A percentile compares a stretch with the other conserved stretches of the same genome.
These are phyloP conservation scores for Sander lucioperca DNA, from an alignment of 2,113 vertebrate genomes.

Conservation along the genomic window DNA sequence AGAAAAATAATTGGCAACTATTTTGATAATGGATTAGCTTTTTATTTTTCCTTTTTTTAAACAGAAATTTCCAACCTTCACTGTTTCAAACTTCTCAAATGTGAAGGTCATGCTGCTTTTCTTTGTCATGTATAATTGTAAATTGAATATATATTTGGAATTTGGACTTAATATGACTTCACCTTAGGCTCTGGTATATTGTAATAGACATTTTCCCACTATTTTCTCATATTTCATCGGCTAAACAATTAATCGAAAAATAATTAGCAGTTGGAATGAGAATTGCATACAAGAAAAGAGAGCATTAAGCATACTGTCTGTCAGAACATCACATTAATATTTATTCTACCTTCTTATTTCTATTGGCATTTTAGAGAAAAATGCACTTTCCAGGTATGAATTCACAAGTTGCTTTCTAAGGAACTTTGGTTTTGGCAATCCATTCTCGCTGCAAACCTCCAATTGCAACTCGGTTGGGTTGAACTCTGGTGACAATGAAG, in stretches of 20 bases:
- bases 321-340: background rate
- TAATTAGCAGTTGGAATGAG: background rate
- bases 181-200: background rate
- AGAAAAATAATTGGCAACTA: too few species aligned
- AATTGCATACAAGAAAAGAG: too few species aligned
- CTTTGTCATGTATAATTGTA: background rate
- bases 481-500: constrained; percentile 25
- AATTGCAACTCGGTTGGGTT: constrained; percentile 1
- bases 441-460: constrained; percentile 9
- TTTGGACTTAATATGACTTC: background rate
- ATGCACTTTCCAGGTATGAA: background rate
- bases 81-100: background rate
- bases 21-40: too few species aligned
- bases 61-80: background rate
- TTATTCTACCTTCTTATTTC: background rate
- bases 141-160: background rate
- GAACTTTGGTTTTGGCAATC: background rate
- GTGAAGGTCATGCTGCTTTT: background rate
- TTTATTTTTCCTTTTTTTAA: background rate
- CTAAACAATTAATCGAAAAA: too few species aligned
- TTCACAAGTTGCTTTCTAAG: background rate
- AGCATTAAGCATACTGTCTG: background rate
- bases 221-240: too few species aligned
- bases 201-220: background rate
- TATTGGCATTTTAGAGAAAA: background rate